Base-by-base conservation (phyloP, 1,140 invertebrate species). In the Drosophila lacteicornis region DNA sequence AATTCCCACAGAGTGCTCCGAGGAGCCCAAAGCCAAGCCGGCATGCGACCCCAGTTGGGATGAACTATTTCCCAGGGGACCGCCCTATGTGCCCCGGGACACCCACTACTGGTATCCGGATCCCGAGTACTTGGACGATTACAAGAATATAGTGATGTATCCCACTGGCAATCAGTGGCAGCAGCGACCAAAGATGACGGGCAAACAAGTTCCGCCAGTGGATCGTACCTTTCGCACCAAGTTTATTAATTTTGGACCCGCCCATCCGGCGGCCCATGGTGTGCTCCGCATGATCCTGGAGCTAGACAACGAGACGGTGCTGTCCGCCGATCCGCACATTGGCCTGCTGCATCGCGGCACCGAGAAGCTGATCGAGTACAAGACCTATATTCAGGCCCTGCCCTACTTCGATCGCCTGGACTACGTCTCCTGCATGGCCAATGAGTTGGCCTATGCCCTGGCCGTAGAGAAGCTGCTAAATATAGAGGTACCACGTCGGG, bases 381-480 rank as follows among this genome's bases (percentile, higher is more conserved):
- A 97, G 91, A 97, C 96, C 0, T 98, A 97, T 86, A 93, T 94
- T 2, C 96, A 97, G 94, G 96, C 96, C 1, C 84, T 98, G 68
- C 97, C 97, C 2, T 97, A 97, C 80, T 97, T 97, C 90, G 97
- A 98, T 93, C 95, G 97, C 5, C 91, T 98, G 27, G 97, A 98
- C 85, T 97, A 98, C 86, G 95, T 97, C 1, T 97, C 96, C 1
- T 96, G 96, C 94, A 96, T 98, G 96, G 95, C 94, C 84, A 97
- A 97, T 86, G 97, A 97, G 92, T 95, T 97, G 82, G 94, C 94
- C 45, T 97, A 94, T 84, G 94, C 95, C 15, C 81, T 97, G 71
- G 97, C 97, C 22, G 94, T 97, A 13, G 97, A 97, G 91, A 97
- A 97, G 87, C 88, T 97, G 25, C 91, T 98, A 5, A 96, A 96